Evolutionary conservation across 2,113 vertebrate species (phyloP).

Genomic region (Zingel zingel): DNA sequence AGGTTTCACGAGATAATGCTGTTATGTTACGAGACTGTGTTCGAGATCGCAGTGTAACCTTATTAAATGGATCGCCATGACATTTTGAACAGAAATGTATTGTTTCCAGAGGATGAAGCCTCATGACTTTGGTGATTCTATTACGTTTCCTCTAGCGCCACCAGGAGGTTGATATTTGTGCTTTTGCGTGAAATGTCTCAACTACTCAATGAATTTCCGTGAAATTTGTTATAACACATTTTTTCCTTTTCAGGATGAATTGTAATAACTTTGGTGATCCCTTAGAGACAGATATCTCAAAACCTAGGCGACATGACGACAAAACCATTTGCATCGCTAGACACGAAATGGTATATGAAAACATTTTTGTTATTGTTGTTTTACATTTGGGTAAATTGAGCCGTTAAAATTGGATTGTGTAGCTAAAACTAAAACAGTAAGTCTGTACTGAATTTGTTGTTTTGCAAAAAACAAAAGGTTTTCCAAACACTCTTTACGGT

Average conservation of each 20-base stretch:
- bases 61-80: slow-evolving; percentile 12
- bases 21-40: slow-evolving; percentile 37
- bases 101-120: not conserved
- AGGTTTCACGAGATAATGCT: slow-evolving; percentile 25
- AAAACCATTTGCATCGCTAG: not conserved
- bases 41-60: not conserved
- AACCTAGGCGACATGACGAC: not conserved
- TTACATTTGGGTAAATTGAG: not conserved
- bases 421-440: not conserved
- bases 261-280: not conserved
- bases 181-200: not conserved
- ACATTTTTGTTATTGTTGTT: not conserved
- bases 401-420: not conserved
- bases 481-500: not conserved
- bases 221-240: not conserved
- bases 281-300: not conserved
- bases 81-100: not conserved
- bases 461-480: not conserved
- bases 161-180: not conserved
- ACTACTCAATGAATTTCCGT: not conserved
- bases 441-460: not conserved
- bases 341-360: not conserved
- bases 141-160: not conserved
- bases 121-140: not conserved
- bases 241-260: not conserved